phyloP scores from a whole-genome alignment of 1,140 invertebrate genomes.

The Bombus sibiricus region DNA sequence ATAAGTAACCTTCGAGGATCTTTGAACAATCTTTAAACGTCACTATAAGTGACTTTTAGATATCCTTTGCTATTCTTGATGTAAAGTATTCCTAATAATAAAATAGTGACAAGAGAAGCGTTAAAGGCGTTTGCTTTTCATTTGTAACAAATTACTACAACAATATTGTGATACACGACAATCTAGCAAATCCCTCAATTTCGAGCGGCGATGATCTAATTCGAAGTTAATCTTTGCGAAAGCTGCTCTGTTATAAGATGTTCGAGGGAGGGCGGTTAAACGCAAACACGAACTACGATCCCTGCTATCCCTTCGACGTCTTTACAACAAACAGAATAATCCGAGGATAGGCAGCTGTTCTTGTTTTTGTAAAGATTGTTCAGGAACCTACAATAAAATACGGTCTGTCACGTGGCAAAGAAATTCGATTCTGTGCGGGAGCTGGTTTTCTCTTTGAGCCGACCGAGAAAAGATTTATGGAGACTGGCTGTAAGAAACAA shows the following conservation, averaged over 20 bases:
- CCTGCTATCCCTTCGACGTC: constrained; percentile 36
- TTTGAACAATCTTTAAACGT: background rate
- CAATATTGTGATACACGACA: background rate
- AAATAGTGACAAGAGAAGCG: too few relatives aligned
- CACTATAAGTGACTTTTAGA: too few relatives aligned
- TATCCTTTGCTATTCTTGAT: background rate
- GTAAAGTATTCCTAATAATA: background rate
- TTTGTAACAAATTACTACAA: background rate
- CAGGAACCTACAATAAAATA: constrained; percentile 66
- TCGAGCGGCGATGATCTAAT: constrained; percentile 16
- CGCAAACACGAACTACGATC: constrained; percentile 26
- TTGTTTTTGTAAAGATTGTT: constrained; percentile 48
- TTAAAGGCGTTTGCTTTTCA: background rate
- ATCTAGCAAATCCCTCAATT: constrained; percentile 14
- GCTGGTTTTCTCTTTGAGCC: constrained; percentile 47
- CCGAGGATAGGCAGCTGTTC: constrained; percentile 55
- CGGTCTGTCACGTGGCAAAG: constrained; percentile 69
- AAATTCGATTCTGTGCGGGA: constrained; percentile 64
- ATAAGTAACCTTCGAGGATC: background rate
- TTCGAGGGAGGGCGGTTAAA: constrained; percentile 18
- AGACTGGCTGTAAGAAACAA: constrained; percentile 64
- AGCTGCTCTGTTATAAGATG: constrained; percentile 31
- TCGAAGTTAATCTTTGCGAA: constrained; percentile 31
- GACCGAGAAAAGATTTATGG: constrained; percentile 74
- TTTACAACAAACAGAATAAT: constrained; percentile 52